Evolutionary conservation across 2,797 vertebrate species (phyloP), one percentile per base, ranked within the genome.

Genomic region (Argya squamiceps): DNA sequence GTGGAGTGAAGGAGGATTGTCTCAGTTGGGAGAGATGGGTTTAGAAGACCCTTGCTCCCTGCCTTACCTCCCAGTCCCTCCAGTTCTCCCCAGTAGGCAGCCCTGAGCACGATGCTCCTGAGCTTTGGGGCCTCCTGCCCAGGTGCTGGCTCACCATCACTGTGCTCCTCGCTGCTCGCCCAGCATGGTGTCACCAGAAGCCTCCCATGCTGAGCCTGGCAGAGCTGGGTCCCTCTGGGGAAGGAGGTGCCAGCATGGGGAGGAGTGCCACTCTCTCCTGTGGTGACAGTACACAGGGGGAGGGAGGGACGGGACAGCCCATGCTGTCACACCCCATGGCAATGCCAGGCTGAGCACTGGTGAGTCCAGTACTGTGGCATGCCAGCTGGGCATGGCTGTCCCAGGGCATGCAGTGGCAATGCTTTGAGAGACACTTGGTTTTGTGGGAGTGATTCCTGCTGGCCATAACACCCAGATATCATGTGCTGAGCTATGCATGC

Each of bases 201-300:
- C 30, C 32, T 93, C 60, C 23, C 0, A 1, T 3, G 2, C 60
- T 0, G 0, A 80, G 64, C 56, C 19, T 0, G 1, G 34, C 2
- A 5, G 49, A 26, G 36, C 53, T 1, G 6, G 15, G 55, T 90
- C 46, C 50, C 70, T 69, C 73, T 79, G 86, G 44, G 70, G 55
- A 87, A 80, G 71, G 64, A 91, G 47, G 52, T 46, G 63, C 32
- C 12, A 4, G 21, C 2, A 0, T 2, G 16, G 37, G 53, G 21
- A 90, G 34, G 79, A 70, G 32, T 34, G 50, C 15, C 3, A 7
- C 52, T 56, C 6, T 69, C n/a, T 84, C 13, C 55, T 1, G 0
- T 30, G 41, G 64, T 74, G 87, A 55, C 74, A 85, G 52, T 5
- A 1, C 16, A 16, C 24, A 49, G 46, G 37, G 30, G 89, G 60